Evolutionary conservation across 2,888 invertebrate species (phyloP), one percentile per base, ranked within the genome.

Genomic region (Lochmaea crataegi): DNA sequence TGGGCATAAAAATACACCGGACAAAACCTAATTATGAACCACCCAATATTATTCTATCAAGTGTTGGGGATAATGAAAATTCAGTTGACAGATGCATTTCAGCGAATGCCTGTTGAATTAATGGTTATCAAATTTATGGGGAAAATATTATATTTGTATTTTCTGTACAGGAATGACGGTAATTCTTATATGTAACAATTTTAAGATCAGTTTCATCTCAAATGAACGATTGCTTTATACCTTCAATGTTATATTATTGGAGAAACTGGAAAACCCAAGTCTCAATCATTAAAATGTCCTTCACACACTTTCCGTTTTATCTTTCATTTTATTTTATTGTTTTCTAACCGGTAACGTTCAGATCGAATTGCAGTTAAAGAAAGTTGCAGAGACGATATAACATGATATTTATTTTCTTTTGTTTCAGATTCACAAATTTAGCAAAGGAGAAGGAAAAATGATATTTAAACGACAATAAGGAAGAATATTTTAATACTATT

Each of bases 371-470:
- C 14, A 45, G 4, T 45, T 14, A 14, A 45, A 45, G 6, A 7
- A 38, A 38, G 32, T 38, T 38, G 32, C 9, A n/a, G n/a, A n/a
- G n/a, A 7, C 32, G 9, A 1, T 38, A 9, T 38, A 38, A 38
- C 32, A 38, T 38, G 32, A 38, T 7, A 38, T 38, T 9, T 7
- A 38, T 6, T n/a, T n/a, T 53, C 0, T 53, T 53, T 42, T 63
- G 10, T 63, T 63, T n/a, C 41, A 63, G 61, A 10, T 18, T 42
- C 42, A 63, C 18, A 63, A 63, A 42, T 16, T 11, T 3, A 4
- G 10, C 61, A 63, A 45, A 18, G 61, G 61, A 18, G 61, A 42
- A 42, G 61, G 16, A 5, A 63, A 63, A 63, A 10, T 42, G 10
- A 42, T 63, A 42, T 63, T 63, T 7, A 63, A 63, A 41, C n/a